Conservation (phyloP, 2,113 vertebrate genomes). For the Osmerus eperlanus region DNA sequence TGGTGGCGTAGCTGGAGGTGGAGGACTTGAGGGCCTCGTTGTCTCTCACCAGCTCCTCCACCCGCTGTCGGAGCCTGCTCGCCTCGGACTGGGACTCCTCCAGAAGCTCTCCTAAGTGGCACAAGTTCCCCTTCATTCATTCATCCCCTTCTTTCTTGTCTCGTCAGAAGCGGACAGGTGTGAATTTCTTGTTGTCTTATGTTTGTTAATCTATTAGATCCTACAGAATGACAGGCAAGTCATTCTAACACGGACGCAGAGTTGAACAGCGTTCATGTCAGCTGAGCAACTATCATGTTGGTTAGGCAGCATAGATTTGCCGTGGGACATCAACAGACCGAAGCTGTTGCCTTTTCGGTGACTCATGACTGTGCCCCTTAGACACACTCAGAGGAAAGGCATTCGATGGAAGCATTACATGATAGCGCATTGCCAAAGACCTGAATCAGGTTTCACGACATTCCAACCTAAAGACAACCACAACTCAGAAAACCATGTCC, state of each 20-base stretch:
- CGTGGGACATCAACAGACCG: not conserved
- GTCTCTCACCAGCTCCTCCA: slow-evolving; percentile 90
- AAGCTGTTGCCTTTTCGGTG: slow-evolving; percentile 11
- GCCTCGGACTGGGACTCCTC: slow-evolving; percentile 94
- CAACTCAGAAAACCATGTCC: not conserved
- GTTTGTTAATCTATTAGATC: no score
- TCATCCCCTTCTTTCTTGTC: no score
- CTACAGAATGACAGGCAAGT: no score
- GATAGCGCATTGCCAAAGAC: slow-evolving; percentile 4
- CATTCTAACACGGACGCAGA: no score
- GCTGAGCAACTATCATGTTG: slow-evolving; percentile 6
- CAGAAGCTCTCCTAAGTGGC: slow-evolving; percentile 83
- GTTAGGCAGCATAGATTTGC: not conserved
- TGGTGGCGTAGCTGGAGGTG: slow-evolving; percentile 68
- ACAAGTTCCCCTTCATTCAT: not conserved
- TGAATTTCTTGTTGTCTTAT: no score
- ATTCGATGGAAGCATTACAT: not conserved
- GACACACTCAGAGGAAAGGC: not conserved
- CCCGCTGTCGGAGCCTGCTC: slow-evolving; percentile 84
- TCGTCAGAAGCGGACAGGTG: no score
- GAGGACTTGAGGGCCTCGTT: slow-evolving; percentile 79
- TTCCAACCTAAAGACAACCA: slow-evolving; percentile 3
- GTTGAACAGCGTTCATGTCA: not conserved
- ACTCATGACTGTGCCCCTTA: slow-evolving; percentile 27
- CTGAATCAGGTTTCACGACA: slow-evolving; percentile 43